Evolutionary conservation across 2,797 vertebrate genomes (phyloP).

Genomic region (Caiman crocodilus): DNA sequence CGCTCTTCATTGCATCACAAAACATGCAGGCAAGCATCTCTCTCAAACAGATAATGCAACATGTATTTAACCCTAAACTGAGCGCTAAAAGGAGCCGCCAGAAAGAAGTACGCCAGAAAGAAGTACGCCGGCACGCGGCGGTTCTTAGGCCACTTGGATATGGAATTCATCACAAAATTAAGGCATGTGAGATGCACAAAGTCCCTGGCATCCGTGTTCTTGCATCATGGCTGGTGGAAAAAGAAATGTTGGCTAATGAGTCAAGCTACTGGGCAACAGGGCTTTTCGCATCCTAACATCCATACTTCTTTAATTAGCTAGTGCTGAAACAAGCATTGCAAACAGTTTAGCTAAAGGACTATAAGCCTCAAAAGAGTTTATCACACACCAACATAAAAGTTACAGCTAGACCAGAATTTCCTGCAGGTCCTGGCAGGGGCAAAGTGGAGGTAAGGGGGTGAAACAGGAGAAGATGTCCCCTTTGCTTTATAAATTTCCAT

Average conservation of each 20-base stretch:
- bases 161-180: constrained; percentile 26
- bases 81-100: constrained; percentile 33
- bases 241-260: background rate
- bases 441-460: too few species aligned
- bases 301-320: constrained; percentile 6
- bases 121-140: constrained; percentile 12
- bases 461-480: too few species aligned
- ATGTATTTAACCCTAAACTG: constrained; percentile 27
- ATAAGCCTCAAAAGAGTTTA: constrained; percentile 1
- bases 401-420: too few species aligned
- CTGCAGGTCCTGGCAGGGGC: too few species aligned
- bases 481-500: background rate
- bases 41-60: background rate
- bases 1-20: background rate
- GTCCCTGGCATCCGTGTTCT: background rate
- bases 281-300: constrained; percentile 3
- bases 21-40: background rate
- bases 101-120: constrained; percentile 44
- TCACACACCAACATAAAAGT: constrained; percentile 8
- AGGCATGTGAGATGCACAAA: constrained; percentile 7
- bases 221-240: constrained; percentile 43
- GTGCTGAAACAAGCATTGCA: constrained; percentile 14
- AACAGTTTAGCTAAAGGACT: constrained; percentile 18
- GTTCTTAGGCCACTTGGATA: constrained; percentile 23
- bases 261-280: constrained; percentile 19